Evolutionary conservation across 1,140 invertebrate species (phyloP), one percentile per base, ranked within the genome.

Genomic region (Drosophila willistoni): DNA sequence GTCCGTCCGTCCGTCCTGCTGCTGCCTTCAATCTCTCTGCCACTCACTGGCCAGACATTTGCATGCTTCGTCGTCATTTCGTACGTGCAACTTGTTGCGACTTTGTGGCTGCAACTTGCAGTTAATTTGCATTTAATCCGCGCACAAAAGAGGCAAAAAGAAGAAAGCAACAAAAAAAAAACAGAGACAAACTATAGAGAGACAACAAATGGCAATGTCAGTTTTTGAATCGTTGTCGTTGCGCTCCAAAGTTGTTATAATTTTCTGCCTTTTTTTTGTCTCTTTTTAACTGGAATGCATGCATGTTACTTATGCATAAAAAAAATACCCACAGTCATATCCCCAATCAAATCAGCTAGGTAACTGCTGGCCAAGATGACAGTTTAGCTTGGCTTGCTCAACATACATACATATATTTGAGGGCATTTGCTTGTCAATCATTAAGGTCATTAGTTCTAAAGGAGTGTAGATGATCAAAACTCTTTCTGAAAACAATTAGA

Each of bases 61-160:
- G 83, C 83, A 79, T 86, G 79, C 74, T 68, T 75, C 65, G 66
- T 63, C 70, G 72, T 71, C 70, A 72, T 71, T 63, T 51, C 55
- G 76, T 87, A 87, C 84, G 84, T 89, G 84, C 84, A 89, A 89
- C 84, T 89, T 89, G 84, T 89, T 89, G 80, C 83, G 29, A 69
- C 70, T 64, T 77, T 72, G 70, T 29, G 72, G 51, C 69, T 68
- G 69, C 79, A 78, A 71, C 66, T 76, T 79, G 83, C 84, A 81
- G 71, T 89, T 89, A 87, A 84, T 89, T 89, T 89, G 84, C 84
- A 89, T 89, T 86, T 89, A 84, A 84, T 84, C 81, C 81, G 77
- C 66, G 42, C 74, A 74, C 25, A 70, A 63, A 66, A 51, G 39
- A 63, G 3, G 19, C 17, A 22, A 12, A 36, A 39, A 63, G 44